Base-by-base conservation (phyloP, 1,140 invertebrate genomes). In the Anagrus nilaparvatae region DNA sequence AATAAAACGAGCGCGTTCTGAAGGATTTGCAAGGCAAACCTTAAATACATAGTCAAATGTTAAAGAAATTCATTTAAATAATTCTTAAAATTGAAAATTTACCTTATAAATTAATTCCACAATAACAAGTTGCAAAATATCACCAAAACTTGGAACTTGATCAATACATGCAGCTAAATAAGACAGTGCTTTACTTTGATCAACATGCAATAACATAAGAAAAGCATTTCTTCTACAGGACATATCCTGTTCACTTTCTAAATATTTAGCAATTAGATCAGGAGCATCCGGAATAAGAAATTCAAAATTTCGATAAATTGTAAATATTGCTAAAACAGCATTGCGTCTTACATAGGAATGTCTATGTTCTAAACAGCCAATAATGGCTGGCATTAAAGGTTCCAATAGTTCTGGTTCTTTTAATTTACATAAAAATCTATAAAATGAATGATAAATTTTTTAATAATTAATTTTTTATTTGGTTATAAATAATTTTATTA, bases 61-160 rank as follows among this genome's bases (percentile, higher is more conserved):
- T 30, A n/a, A n/a, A n/a, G n/a, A n/a, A n/a, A n/a, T n/a, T n/a
- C n/a, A n/a, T n/a, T n/a, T n/a, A n/a, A n/a, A n/a, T n/a, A 30
- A n/a, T n/a, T n/a, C n/a, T n/a, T n/a, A n/a, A n/a, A n/a, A n/a
- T n/a, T n/a, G n/a, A n/a, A 34, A 32, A 33, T 14, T 43, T 56
- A 96, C 94, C 78, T 99, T 99, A 60, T 99, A 99, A 55, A 99
- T 99, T 0, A 99, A 74, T 67, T 99, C 96, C 0, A 99, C 96
- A 60, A 99, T 99, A 18, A 99, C 92, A 27, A 99, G 71, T 63
- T 99, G 97, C 6, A 99, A 68, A 51, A 98, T 99, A 63, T 99
- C 96, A 10, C 93, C 94, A 67, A 99, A 99, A 20, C 79, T 81
- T 52, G 87, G 85, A 31, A 94, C 89, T 68, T 90, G 84, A 63